Evolutionary conservation across 2,888 invertebrate species (phyloP).

Genomic region (Melanostoma scalare): DNA sequence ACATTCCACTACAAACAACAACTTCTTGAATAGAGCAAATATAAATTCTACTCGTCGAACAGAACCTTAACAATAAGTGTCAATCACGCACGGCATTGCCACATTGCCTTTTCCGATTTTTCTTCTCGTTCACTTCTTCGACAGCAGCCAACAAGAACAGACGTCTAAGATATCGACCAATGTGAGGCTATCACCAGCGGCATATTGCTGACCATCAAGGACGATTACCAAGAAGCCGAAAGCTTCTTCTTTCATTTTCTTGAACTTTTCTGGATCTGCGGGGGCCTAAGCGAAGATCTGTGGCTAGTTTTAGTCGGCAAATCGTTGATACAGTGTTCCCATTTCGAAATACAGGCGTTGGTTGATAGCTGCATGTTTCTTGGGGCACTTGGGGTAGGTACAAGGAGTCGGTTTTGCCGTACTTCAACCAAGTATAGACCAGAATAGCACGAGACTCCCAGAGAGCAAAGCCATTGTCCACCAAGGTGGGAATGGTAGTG

Average conservation of each 20-base stretch:
- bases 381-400: constrained; percentile 90
- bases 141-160: no score
- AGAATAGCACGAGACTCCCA: constrained; percentile 94
- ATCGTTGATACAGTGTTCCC: no score
- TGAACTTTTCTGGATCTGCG: constrained; percentile 86
- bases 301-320: no score
- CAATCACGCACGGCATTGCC: no score
- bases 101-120: no score
- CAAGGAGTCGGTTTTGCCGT: constrained; percentile 89
- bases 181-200: constrained; percentile 89
- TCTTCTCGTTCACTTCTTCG: no score
- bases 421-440: constrained; percentile 89
- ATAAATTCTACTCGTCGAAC: no score
- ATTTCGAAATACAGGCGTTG: no score
- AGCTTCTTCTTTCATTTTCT: constrained; percentile 87
- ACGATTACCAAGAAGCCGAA: constrained; percentile 88
- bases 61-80: no score
- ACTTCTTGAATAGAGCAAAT: no score
- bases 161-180: constrained; percentile 86
- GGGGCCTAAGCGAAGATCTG: no score
- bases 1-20: no score
- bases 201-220: constrained; percentile 87
- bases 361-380: constrained; percentile 89
- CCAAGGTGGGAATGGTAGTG: constrained; percentile 89
- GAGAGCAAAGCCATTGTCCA: constrained; percentile 90